Evolutionary conservation across 2,888 invertebrate species (phyloP), one percentile per base, ranked within the genome.

Genomic region (Oligia fasciuncula): DNA sequence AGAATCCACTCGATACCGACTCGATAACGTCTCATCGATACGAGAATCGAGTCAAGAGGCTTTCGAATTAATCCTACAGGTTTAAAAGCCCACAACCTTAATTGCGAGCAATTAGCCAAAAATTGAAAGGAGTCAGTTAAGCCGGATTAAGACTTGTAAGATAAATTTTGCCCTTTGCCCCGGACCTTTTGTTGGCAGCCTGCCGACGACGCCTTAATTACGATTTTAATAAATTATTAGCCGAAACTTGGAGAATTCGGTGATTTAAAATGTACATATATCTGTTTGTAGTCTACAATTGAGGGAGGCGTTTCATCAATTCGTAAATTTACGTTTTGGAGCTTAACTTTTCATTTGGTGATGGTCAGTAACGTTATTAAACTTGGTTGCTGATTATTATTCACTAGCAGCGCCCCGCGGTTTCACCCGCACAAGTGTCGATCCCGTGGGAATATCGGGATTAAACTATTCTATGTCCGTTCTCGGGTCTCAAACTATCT

Each of bases 201-300:
- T 87, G 87, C 88, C 85, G 79, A 79, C 85, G 79, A 79, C 88
- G 79, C 87, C 87, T 85, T 93, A 92, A 94, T 94, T 93, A 88
- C 89, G 90, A 91, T 93, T 92, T 93, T 92, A 93, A 94, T 94
- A 92, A 94, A 93, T 94, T 92, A 94, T 86, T 82, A 89, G 85
- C 62, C 68, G 80, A 85, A 91, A 88, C 85, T 90, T 87, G 79
- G 80, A 81, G 83, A 86, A 86, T 76, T 82, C 69, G 80, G 85
- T 87, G 88, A 87, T 88, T 91, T 89, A 78, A 86, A 75, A 73
- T 69, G 76, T 77, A 43, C 43, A 43, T 43, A 43, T 43, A 84
- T 79, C 71, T 71, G 79, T 73, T 79, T 83, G 70, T 72, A 35
- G 68, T 17, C 17, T 72, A 76, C 71, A 83, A 85, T 71, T 76